Percentiles rank a stretch among this genome's conserved stretches.
Conservation (phyloP, 1,140 invertebrate species). For the Venustaconcha ellipsiformis region DNA sequence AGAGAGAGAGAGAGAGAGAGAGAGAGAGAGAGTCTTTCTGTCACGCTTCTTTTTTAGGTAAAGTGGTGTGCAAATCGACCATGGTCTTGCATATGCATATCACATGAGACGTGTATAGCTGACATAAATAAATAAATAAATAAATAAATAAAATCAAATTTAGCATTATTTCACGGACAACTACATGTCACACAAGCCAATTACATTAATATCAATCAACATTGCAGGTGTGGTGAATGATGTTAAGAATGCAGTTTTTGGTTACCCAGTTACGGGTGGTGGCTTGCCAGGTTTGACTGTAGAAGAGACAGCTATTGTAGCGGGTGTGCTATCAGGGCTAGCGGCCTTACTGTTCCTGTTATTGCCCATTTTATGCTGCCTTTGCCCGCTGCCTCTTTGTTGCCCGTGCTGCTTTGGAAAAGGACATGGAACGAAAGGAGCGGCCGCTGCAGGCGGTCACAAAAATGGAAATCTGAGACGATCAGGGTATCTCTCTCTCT, state of each 20-base stretch:
- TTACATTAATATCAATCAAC: no score
- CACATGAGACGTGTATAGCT: no score
- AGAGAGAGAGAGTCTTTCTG: no score
- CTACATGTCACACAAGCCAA: no score
- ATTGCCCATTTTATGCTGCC: slow-evolving; percentile 27
- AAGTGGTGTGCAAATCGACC: no score
- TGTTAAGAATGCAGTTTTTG: slow-evolving; percentile 1
- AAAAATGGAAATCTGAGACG: neutral
- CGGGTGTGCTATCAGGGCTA: slow-evolving; percentile 22
- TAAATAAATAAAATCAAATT: no score
- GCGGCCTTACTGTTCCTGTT: slow-evolving; percentile 23
- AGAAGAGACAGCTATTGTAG: slow-evolving; percentile 32
- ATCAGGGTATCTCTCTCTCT: neutral
- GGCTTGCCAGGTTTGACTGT: slow-evolving; percentile 18
- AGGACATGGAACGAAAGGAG: slow-evolving; percentile 10
- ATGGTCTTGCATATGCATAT: no score
- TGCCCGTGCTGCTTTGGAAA: slow-evolving; percentile 12
- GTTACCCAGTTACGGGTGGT: slow-evolving; percentile 11
- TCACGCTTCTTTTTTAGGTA: no score
- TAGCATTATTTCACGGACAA: no score
- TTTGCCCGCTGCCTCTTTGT: slow-evolving; percentile 15
- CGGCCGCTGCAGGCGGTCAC: neutral
- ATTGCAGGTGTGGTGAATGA: slow-evolving; percentile 23
- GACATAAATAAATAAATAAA: no score
- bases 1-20: no score